Evolutionary conservation across 2,113 vertebrate genomes (phyloP), one percentile per base, ranked within the genome.

Genomic region (Tautogolabrus adspersus): DNA sequence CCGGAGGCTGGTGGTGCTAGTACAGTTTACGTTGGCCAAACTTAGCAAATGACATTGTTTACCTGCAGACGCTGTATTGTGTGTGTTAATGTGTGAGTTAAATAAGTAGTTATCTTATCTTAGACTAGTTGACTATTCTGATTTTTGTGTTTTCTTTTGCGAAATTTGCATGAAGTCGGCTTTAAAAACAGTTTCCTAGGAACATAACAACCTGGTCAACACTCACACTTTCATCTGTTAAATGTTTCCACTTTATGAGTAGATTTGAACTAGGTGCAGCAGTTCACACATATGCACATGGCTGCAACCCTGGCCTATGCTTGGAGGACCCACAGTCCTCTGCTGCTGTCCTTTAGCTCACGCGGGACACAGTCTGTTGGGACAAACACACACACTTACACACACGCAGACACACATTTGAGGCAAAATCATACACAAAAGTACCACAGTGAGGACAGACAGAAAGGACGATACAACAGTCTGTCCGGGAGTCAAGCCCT

Each of bases 301-400:
- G 61, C 66, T 79, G 16, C 18, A 76, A 55, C 75, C 62, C 72
- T 77, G 79, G 65, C 74, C 80, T 59, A 56, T 30, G 81, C 66
- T 72, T 57, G 12, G 79, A 87, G 77, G 83, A 84, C 57, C 82
- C 72, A 70, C 58, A 82, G 75, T 87, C 89, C 83, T 88, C 71
- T 83, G 89, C 81, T 87, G 81, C 86, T 69, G 76, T 81, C 82
- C 88, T 67, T 78, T 6, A 81, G 58, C 61, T 84, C 87, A 87
- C 87, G 79, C 58, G 85, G 89, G 92, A 88, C 22, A 46, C 82
- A 78, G 85, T 87, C 88, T 88, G 84, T 79, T n/a, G 86, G 86
- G 89, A 86, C 57, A 66, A 6, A 59, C 40, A 72, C 72, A 77
- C 66, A 79, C 85, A 83, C 68, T 56, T 49, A 78, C 82, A 84